Evolutionary conservation across 2,797 vertebrate species (phyloP).

Genomic region (Apogon hyalosoma): DNA sequence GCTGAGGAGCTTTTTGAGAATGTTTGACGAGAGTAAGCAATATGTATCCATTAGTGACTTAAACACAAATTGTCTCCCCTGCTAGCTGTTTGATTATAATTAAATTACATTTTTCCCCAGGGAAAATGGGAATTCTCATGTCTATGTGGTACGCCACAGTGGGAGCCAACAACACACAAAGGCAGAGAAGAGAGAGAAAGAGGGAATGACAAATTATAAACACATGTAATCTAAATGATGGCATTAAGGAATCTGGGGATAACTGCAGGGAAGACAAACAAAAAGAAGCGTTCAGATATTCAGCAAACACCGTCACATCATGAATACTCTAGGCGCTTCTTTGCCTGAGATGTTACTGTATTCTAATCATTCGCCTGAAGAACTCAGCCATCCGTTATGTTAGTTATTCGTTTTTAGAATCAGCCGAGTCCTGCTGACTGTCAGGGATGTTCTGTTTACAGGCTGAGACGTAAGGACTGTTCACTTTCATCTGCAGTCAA

Average conservation of each 20-base stretch:
- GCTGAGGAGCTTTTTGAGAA: conserved; percentile 51
- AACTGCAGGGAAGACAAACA: conserved; percentile 74
- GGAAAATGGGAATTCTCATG: conserved; percentile 77
- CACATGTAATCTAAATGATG: conserved; percentile 76
- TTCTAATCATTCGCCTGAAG: conserved; percentile 21
- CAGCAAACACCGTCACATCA: conserved; percentile 27
- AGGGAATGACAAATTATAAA: conserved; percentile 80
- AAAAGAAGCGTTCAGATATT: conserved; percentile 41
- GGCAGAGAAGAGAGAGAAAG: conserved; percentile 48
- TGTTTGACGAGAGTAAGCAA: conserved; percentile 77
- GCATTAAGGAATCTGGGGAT: conserved; percentile 57
- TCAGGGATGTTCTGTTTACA: conserved; percentile 33
- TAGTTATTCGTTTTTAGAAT: conserved; percentile 38
- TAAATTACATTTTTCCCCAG: conserved; percentile 85
- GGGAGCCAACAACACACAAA: conserved; percentile 73
- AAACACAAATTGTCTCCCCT: conserved; percentile 84
- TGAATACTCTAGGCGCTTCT: conserved; percentile 23
- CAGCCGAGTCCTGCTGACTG: conserved; percentile 36
- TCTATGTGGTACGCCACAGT: conserved; percentile 68
- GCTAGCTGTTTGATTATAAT: conserved; percentile 90
- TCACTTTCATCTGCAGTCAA: conserved; percentile 45
- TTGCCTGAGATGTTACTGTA: conserved; percentile 27
- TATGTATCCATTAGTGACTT: conserved; percentile 84
- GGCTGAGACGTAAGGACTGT: conserved; percentile 34
- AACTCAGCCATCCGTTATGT: conserved; percentile 36